These are phyloP conservation scores for Epirrhoe alternata DNA, from an alignment of 2,888 invertebrate species.

Conservation along the genomic window DNA sequence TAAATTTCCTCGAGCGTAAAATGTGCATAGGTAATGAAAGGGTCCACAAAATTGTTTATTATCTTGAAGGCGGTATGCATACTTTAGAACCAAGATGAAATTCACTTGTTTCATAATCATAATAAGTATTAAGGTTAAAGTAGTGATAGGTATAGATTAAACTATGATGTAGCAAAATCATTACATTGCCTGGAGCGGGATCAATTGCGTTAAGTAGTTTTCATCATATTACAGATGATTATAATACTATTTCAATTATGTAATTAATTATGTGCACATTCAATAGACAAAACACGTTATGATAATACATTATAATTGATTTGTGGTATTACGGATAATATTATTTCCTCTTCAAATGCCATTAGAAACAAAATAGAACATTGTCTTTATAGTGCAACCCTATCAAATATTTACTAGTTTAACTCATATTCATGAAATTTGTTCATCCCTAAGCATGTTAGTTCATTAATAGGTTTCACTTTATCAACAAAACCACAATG, in stretches of 20 bases:
- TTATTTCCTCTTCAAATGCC: background rate
- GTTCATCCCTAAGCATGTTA: background rate
- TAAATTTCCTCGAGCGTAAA: constrained; percentile 28
- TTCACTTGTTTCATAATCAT: constrained; percentile 38
- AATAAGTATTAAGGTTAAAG: constrained; percentile 26
- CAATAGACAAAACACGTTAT: constrained; percentile 16
- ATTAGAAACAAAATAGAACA: background rate
- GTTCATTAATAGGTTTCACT: background rate
- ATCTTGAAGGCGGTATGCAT: constrained; percentile 40
- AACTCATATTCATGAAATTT: background rate
- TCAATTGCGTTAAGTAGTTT: constrained; percentile 81
- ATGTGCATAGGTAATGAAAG: constrained; percentile 70
- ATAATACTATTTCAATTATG: constrained; percentile 17
- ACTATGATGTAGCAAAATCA: constrained; percentile 46
- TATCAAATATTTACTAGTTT: background rate
- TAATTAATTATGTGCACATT: constrained; percentile 21
- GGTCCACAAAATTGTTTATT: constrained; percentile 79
- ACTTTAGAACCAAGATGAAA: constrained; percentile 34
- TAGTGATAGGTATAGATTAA: constrained; percentile 35
- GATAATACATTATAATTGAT: constrained; percentile 6
- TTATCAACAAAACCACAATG: background rate
- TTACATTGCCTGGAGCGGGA: constrained; percentile 82
- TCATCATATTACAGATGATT: constrained; percentile 39
- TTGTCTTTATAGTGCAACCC: no score
- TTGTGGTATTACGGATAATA: background rate